Conservation (phyloP, 1,140 invertebrate genomes). For the Euura saliciscinereae region DNA sequence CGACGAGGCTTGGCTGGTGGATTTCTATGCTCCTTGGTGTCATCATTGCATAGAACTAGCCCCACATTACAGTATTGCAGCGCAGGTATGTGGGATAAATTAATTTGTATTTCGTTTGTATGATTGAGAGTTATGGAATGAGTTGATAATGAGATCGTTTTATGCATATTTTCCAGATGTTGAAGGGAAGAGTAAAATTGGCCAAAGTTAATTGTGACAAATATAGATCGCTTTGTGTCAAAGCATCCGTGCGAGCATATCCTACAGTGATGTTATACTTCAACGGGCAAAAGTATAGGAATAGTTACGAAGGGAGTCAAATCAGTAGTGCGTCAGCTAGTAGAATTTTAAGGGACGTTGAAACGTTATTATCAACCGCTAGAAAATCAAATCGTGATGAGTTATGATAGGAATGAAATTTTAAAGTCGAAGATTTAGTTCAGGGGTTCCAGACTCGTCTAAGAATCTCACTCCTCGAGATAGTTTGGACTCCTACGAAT, state of each 20-base stretch:
- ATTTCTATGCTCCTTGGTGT: conserved; percentile 82
- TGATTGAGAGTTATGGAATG: background rate
- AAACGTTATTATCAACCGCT: background rate
- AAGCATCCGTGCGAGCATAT: conserved; percentile 61
- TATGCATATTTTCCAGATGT: conserved; percentile 48
- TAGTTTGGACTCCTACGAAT: no score
- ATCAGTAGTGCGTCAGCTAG: conserved; percentile 19
- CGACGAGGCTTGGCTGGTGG: conserved; percentile 67
- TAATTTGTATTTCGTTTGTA: background rate
- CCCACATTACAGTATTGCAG: conserved; percentile 71
- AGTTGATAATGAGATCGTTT: background rate
- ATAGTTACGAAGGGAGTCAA: conserved; percentile 24
- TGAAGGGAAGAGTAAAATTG: conserved; percentile 59
- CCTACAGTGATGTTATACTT: conserved; percentile 59
- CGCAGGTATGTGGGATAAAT: conserved; percentile 59
- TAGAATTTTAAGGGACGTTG: background rate
- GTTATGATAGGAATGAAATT: background rate
- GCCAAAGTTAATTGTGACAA: conserved; percentile 67
- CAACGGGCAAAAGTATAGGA: conserved; percentile 22
- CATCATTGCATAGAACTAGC: conserved; percentile 74
- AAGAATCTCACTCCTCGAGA: background rate
- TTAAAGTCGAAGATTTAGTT: background rate
- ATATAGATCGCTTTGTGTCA: conserved; percentile 52
- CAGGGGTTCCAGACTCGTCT: background rate
- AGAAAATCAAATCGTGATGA: background rate